A percentile compares a stretch with the other conserved stretches of the same genome.
Evolutionary conservation across 2,888 invertebrate genomes (phyloP).

Genomic region (Tachystola acroxantha): DNA sequence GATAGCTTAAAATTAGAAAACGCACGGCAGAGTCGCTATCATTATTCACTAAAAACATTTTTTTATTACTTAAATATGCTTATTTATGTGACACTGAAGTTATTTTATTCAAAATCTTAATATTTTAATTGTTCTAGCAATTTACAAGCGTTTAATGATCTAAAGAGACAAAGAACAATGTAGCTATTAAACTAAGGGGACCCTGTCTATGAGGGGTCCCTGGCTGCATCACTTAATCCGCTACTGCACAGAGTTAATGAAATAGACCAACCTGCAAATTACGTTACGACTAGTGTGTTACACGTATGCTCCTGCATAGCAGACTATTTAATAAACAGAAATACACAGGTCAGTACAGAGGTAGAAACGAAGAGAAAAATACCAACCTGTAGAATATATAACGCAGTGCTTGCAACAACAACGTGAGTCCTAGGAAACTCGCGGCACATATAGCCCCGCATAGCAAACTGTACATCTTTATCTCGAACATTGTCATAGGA

Average conservation of each 20-base stretch:
- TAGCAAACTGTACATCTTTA: slow-evolving; percentile 89
- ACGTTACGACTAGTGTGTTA: background rate
- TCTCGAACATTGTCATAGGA: slow-evolving; percentile 89
- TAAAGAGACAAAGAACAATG: background rate
- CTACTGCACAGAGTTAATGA: too few species aligned
- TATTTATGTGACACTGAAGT: too few species aligned
- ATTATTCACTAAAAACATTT: too few species aligned
- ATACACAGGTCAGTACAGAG: background rate
- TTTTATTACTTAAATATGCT: too few species aligned
- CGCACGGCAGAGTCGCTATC: too few species aligned
- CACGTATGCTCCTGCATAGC: background rate
- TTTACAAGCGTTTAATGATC: too few species aligned
- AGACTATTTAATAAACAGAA: background rate
- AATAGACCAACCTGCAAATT: background rate
- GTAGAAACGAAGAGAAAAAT: slow-evolving; percentile 3
- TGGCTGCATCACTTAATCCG: too few species aligned
- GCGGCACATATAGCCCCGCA: slow-evolving; percentile 89
- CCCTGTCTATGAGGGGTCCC: too few species aligned
- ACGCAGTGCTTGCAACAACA: slow-evolving; percentile 87
- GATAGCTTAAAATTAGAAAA: too few species aligned
- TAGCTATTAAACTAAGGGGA: too few species aligned
- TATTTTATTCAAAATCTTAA: too few species aligned
- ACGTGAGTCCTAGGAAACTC: slow-evolving; percentile 87
- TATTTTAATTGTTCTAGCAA: too few species aligned
- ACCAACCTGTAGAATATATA: slow-evolving; percentile 85